Evolutionary conservation across 2,797 vertebrate species (phyloP), one percentile per base, ranked within the genome.

Genomic region (Onychomys torridus): DNA sequence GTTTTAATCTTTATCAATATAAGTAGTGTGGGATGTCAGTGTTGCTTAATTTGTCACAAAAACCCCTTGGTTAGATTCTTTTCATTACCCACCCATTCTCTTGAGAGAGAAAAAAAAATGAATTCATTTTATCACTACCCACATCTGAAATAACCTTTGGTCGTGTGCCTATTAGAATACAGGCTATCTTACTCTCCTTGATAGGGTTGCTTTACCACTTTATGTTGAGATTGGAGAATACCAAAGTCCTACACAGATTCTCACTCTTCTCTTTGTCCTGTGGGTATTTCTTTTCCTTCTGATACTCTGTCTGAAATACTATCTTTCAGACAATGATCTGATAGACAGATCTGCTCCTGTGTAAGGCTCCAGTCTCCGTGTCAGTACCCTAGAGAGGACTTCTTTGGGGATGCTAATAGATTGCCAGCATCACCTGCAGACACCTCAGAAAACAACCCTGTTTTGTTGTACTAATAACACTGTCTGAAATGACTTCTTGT

Each of bases 1-100:
- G 67, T 61, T 85, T 93, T 57, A 86, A 69, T 63, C 5, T 94
- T 85, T 86, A 27, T 40, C 59, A 67, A 16, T 81, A 82, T 21
- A 9, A 57, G n/a, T 25, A 37, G 8, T 55, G 84, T 69, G 76
- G 82, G 43, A 49, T 55, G 8, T 89, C n/a, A 90, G 0, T 10
- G 10, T 55, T 85, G 6, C 49, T 89, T 67, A 43, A 43, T 87
- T 78, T 57, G 2, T 75, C 43, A 25, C 5, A 73, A 40, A 55
- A 29, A 37, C 21, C 40, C 1, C 34, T 49, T 12, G 0, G 37
- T 63, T 79, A 14, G 6, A 10, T 61, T 89, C 40, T 93, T 78
- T 3, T 87, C 63, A 43, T 63, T 83, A 49, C 27, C 14, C 37
- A 49, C 19, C 6, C 27, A 10, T 49, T 86, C 67, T 86, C 37